These are phyloP conservation scores for Sarcophaga variegata DNA, from an alignment of 2,888 invertebrate genomes.

Conservation along the genomic window DNA sequence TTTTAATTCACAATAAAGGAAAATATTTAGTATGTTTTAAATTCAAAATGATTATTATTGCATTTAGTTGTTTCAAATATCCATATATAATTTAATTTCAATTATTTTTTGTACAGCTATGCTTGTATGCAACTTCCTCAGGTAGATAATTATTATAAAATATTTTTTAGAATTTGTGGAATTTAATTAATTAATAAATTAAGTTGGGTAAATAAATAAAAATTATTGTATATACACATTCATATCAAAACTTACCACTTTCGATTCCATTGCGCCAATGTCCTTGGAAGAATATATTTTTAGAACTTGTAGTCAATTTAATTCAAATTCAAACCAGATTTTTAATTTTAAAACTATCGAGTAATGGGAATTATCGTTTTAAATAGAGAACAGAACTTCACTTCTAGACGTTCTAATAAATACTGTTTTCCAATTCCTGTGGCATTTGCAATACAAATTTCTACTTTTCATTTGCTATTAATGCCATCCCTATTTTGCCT, in stretches of 20 bases:
- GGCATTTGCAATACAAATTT: constrained; percentile 26
- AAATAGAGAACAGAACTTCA: constrained; percentile 20
- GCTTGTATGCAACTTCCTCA: neutral
- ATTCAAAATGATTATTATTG: too few relatives aligned
- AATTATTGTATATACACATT: neutral
- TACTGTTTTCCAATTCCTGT: constrained; percentile 37
- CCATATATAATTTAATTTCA: too few relatives aligned
- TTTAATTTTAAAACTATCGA: neutral
- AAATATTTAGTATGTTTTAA: too few relatives aligned
- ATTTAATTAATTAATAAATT: too few relatives aligned
- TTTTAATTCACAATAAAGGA: too few relatives aligned
- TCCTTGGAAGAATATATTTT: constrained; percentile 16
- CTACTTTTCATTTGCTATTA: constrained; percentile 17
- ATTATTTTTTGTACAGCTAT: neutral
- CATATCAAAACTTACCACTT: constrained; percentile 48
- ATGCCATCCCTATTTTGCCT: constrained; percentile 24
- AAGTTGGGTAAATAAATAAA: neutral
- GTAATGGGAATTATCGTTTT: neutral
- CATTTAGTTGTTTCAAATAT: too few relatives aligned
- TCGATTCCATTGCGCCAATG: constrained; percentile 27
- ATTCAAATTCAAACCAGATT: constrained; percentile 53
- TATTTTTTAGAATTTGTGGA: too few relatives aligned
- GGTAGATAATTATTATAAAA: too few relatives aligned
- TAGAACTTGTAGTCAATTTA: neutral
- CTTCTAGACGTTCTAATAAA: constrained; percentile 16